These are phyloP conservation scores for Itoplectis maculator DNA, from an alignment of 2,888 invertebrate genomes.

Conservation along the genomic window DNA sequence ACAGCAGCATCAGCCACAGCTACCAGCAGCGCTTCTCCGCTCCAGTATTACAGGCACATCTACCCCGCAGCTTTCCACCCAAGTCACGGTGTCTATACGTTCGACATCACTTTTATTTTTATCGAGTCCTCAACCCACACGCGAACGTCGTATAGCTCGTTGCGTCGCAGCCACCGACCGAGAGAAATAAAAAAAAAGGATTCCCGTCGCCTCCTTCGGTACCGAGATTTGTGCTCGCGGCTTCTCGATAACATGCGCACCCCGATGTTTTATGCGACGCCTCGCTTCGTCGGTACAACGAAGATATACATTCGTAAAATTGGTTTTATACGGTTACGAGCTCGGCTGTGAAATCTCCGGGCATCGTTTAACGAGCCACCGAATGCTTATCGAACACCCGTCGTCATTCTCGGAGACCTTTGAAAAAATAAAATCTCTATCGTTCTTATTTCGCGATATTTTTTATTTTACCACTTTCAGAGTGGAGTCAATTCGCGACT, in stretches of 20 bases:
- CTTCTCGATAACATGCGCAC: neutral
- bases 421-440: neutral
- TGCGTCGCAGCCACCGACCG: neutral
- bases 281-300: neutral
- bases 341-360: neutral
- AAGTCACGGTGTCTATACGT: constrained; percentile 18
- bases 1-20: neutral
- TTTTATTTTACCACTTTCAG: no score
- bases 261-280: neutral
- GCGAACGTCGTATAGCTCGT: neutral
- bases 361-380: neutral
- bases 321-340: neutral
- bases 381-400: neutral
- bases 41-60: neutral
- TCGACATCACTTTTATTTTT: constrained; percentile 20
- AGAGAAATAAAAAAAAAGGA: neutral
- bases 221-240: constrained; percentile 8
- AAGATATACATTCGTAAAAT: neutral
- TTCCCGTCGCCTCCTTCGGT: neutral
- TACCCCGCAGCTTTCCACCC: neutral
- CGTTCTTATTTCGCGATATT: neutral
- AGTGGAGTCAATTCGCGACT: no score
- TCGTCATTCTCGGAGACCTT: neutral
- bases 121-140: no score
- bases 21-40: neutral